Base-by-base conservation (phyloP, 1,140 invertebrate genomes). In the Streblospio benedicti region DNA sequence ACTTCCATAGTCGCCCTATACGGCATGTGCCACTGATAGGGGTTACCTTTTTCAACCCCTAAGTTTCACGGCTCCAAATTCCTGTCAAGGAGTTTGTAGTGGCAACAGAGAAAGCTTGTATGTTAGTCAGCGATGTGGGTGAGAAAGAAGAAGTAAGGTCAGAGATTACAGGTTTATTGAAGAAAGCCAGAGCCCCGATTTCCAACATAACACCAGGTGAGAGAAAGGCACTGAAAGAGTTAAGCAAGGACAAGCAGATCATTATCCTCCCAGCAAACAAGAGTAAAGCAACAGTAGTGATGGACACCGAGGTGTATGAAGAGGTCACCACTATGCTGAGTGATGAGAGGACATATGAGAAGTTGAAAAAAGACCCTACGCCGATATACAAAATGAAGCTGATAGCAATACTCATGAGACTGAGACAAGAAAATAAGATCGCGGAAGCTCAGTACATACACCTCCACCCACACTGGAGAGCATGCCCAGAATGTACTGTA, bases 291-390 rank as follows among this genome's bases (percentile, higher is more conserved):
- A 44, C 43, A 44, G 43, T 44, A 3, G 9, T 44, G 25, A 44
- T 3, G 43, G 43, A 44, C 43, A 44, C 43, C 25, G 43, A 44
- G 18, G 43, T 20, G 25, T 44, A 44, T 44, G 43, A 44, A 44
- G 18, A 44, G 43, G 43, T 44, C 9, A 44, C 43, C 18, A 2
- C 55, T 30, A 33, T 4, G 55, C 18, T 57, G 30, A 20, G 14
- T 20, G 55, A 57, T 57, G 43, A 50, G 27, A 50, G 31, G n/a
- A 57, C 55, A 2, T 52, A 57, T 57, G 38, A 50, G 38, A 23
- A 50, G 23, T 30, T 57, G 33, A 57, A 57, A 2, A 51, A 49
- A 18, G 12, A 57, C 20, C 43, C 55, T 25, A 57, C 43, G 23
- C n/a, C 16, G 2, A 49, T 16, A 25, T 57, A 57, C 20, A 52